Base-by-base conservation (phyloP, 2,113 vertebrate genomes). In the Odontesthes bonariensis region DNA sequence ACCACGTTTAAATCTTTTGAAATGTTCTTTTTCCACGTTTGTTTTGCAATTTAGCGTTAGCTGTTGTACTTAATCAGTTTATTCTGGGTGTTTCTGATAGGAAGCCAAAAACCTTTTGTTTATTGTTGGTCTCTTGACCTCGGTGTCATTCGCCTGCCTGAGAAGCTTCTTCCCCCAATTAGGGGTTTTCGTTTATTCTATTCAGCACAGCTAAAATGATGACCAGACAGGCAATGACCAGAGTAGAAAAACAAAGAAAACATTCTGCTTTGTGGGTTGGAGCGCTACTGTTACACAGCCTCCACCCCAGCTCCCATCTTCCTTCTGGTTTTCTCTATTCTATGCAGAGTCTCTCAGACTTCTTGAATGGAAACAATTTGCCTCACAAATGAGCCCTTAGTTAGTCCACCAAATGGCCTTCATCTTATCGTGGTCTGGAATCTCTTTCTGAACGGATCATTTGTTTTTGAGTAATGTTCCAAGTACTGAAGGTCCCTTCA, bases 301-400 rank as follows among this genome's bases (percentile, higher is more conserved):
- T 75, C 71, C 62, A 33, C 23, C n/a, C 3, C 65, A 69, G 66
- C 53, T 8, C 51, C 69, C 23, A 1, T 77, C 75, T 10, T 84
- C 73, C 66, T 85, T 78, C 66, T 60, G 71, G 51, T 74, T 42
- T 69, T 22, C 64, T 69, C 63, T 77, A 47, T 69, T 84, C 78
- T 68, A 66, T 69, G 79, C 80, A 65, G 69, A 55, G 69, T 60
- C 79, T 76, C 79, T 79, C 53, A 73, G 69, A 81, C 73, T 52
- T 75, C 56, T 82, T 88, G 77, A 89, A 92, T 91, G 87, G 82
- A 77, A 83, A 85, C 84, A 79, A 92, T 92, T 92, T 88, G 87
- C 88, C 79, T 91, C 83, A 89, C 84, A 89, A 90, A 91, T 85
- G 75, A 85, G 79, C 72, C 82, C 58, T 83, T 61, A 80, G 73